These are phyloP conservation scores for Heliconius eleuchia DNA, from an alignment of 1,140 invertebrate genomes.

Conservation along the genomic window DNA sequence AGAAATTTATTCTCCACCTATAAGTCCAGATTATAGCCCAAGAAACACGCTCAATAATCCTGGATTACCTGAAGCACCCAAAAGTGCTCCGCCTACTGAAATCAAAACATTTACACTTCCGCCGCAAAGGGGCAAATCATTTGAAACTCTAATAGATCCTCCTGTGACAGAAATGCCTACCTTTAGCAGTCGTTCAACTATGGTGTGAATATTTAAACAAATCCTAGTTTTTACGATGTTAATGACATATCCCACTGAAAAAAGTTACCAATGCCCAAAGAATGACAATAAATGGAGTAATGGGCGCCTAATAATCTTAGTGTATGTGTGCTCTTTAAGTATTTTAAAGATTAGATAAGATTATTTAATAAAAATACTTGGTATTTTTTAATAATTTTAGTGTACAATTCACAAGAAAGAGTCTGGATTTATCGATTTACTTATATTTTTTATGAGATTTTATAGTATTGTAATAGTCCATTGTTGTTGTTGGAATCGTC, in stretches of 20 bases:
- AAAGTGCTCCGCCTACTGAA: conserved; percentile 67
- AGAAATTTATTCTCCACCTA: conserved; percentile 76
- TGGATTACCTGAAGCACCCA: conserved; percentile 75
- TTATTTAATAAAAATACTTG: conserved; percentile 2
- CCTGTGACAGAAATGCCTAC: conserved; percentile 63
- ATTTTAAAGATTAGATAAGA: conserved; percentile 1
- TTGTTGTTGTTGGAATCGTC: conserved; percentile 37
- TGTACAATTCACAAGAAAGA: neutral
- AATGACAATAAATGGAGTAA: conserved; percentile 27
- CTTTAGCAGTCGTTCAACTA: conserved; percentile 75
- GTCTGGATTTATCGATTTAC: neutral
- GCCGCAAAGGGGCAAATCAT: conserved; percentile 68
- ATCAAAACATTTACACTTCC: conserved; percentile 76
- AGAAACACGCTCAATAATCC: conserved; percentile 67
- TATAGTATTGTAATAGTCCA: conserved; percentile 50
- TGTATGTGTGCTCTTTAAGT: neutral
- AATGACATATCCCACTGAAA: conserved; percentile 46
- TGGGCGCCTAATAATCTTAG: conserved; percentile 21
- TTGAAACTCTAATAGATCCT: conserved; percentile 73
- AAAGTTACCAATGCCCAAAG: conserved; percentile 25
- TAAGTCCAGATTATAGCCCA: conserved; percentile 71
- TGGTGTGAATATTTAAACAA: conserved; percentile 60
- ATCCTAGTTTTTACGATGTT: conserved; percentile 17
- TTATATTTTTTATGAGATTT: conserved; percentile 12
- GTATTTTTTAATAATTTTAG: conserved; percentile 7